Conservation (phyloP, 2,113 vertebrate genomes). For the Pristiophorus japonicus region DNA sequence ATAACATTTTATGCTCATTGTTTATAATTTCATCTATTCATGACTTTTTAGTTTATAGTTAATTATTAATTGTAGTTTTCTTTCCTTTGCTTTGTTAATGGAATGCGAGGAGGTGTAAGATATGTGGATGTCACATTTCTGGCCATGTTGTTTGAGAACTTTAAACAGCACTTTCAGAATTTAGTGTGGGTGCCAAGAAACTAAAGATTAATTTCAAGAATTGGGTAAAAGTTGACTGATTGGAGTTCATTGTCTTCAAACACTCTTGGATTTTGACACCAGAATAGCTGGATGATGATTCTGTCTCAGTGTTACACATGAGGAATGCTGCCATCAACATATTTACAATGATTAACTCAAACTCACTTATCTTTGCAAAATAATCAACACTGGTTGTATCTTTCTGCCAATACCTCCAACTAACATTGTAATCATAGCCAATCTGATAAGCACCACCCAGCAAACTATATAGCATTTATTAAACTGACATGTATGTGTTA, state of each 20-base stretch:
- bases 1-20: not conserved
- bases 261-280: not conserved
- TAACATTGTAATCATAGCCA: not conserved
- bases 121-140: not conserved
- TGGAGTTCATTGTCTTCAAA: not conserved
- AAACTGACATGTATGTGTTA: not conserved
- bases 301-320: not conserved
- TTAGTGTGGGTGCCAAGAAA: not conserved
- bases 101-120: not conserved
- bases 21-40: not conserved
- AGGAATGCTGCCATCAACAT: not conserved
- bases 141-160: not conserved
- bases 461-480: not conserved
- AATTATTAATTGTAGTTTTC: not conserved
- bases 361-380: conserved; percentile 16
- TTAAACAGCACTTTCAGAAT: not conserved
- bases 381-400: not conserved
- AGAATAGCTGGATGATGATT: not conserved
- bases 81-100: not conserved
- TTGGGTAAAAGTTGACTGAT: not conserved
- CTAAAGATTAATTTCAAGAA: not conserved
- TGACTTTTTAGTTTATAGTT: not conserved
- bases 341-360: not conserved
- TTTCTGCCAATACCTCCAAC: not conserved
- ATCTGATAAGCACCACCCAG: not conserved